Base-by-base conservation (phyloP, 2,888 invertebrate genomes). In the Xylota sylvarum region DNA sequence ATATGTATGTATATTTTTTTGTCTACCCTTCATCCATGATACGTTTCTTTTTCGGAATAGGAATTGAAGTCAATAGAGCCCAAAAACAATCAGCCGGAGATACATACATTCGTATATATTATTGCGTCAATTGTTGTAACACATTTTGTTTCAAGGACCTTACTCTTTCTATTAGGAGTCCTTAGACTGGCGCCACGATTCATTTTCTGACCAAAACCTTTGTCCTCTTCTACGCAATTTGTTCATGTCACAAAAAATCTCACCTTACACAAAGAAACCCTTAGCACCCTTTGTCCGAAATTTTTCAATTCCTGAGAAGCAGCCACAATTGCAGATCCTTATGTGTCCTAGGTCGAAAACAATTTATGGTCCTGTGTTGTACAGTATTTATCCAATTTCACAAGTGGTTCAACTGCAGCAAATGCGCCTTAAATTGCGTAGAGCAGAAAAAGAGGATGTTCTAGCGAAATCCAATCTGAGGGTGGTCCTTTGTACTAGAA, bases 241-340 rank as follows among this genome's bases (percentile, higher is more conserved):
- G 67, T 84, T 35, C 48, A 43, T 30, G 79, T 84, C 79, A 84
- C 58, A 40, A 52, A 73, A 84, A 50, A 60, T 78, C 73, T 79
- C 79, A 69, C 79, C 69, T 73, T 74, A 64, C 84, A 78, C 27
- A 78, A 69, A 62, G 30, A 62, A 37, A 30, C 9, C 56, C 70
- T 32, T 35, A 7, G 7, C n/a, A 40, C 56, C 40, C 55, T 67
- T 67, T 60, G 19, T 58, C n/a, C 14, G 17, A 78, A 32, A 64
- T 32, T 46, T 6, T 9, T 60, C 46, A 64, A 48, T 77, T 82
- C 48, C 70, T 32, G 10, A 40, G 43, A 70, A 67, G 50, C 37
- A 73, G 1, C 17, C 40, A 60, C 40, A 40, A 48, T 0, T 9
- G 9, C 37, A n/a, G 17, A 64, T 43, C 48, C 43, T 55, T 56